Evolutionary conservation across 1,140 invertebrate species (phyloP).

Genomic region (Arctopsyche grandis): DNA sequence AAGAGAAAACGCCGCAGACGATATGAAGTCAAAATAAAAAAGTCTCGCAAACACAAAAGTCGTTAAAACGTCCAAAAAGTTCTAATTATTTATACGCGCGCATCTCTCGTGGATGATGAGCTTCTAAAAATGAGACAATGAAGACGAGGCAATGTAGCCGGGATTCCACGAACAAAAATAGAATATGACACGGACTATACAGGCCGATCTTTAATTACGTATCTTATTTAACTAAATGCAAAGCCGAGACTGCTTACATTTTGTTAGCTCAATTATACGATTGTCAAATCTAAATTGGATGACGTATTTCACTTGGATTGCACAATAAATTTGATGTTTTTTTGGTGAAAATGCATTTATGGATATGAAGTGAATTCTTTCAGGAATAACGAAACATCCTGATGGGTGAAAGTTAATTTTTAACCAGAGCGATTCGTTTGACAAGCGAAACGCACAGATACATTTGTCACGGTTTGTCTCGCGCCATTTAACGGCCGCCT

Average conservation of each 20-base stretch:
- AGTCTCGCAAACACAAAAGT: too few species aligned
- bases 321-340: too few species aligned
- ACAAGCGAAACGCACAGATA: conserved; percentile 13
- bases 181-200: conserved; percentile 32
- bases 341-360: too few species aligned
- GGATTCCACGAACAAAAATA: conserved; percentile 30
- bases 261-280: too few species aligned
- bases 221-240: too few species aligned
- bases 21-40: too few species aligned
- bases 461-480: conserved; percentile 36
- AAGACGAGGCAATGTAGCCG: conserved; percentile 23
- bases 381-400: not conserved
- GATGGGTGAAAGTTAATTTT: conserved; percentile 27
- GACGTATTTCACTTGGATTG: too few species aligned
- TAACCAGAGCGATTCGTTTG: conserved; percentile 21
- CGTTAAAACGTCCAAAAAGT: not conserved
- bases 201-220: not conserved
- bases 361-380: too few species aligned
- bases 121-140: conserved; percentile 50
- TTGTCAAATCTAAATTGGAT: too few species aligned
- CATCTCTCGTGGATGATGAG: conserved; percentile 15
- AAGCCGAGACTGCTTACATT: too few species aligned
- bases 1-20: too few species aligned
- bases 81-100: conserved; percentile 47
- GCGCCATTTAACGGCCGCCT: not conserved